These are phyloP conservation scores for Orientallactaga sibirica DNA, from an alignment of 2,797 vertebrate genomes.

Conservation along the genomic window DNA sequence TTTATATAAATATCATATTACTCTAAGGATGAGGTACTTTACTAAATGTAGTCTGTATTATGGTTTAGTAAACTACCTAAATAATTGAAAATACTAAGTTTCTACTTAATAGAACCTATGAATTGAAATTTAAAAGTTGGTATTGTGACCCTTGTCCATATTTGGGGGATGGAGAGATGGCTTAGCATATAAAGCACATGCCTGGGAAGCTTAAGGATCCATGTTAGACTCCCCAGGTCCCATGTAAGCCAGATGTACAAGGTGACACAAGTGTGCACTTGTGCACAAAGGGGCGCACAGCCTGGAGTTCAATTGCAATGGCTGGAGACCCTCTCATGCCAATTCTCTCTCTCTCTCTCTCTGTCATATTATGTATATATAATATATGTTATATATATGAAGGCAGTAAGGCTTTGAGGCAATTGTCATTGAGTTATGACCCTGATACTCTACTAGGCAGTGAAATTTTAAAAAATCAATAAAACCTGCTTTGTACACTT, in stretches of 20 bases:
- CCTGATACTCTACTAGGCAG: constrained; percentile 50
- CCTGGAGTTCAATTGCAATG: too few relatives aligned
- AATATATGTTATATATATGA: background rate
- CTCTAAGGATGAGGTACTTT: background rate
- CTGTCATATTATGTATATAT: too few relatives aligned
- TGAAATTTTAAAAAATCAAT: constrained; percentile 48
- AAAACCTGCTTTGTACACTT: constrained; percentile 54
- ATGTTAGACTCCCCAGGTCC: too few relatives aligned
- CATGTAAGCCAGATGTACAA: background rate
- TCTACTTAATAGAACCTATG: constrained; percentile 60
- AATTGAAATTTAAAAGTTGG: constrained; percentile 72
- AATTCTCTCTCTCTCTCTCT: too few relatives aligned
- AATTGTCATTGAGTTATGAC: constrained; percentile 61
- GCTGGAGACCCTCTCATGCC: too few relatives aligned
- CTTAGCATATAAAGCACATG: too few relatives aligned
- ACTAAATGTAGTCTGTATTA: constrained; percentile 28
- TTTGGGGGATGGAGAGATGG: background rate
- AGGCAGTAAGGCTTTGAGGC: constrained; percentile 55
- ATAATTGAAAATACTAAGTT: constrained; percentile 44
- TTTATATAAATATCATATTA: constrained; percentile 53
- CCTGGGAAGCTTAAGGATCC: too few relatives aligned
- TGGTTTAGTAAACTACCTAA: constrained; percentile 67
- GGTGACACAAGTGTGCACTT: too few relatives aligned
- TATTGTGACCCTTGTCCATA: constrained; percentile 71
- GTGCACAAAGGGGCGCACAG: too few relatives aligned